These are phyloP conservation scores for Xenus cinereus DNA, from an alignment of 2,113 vertebrate species.

Conservation along the genomic window DNA sequence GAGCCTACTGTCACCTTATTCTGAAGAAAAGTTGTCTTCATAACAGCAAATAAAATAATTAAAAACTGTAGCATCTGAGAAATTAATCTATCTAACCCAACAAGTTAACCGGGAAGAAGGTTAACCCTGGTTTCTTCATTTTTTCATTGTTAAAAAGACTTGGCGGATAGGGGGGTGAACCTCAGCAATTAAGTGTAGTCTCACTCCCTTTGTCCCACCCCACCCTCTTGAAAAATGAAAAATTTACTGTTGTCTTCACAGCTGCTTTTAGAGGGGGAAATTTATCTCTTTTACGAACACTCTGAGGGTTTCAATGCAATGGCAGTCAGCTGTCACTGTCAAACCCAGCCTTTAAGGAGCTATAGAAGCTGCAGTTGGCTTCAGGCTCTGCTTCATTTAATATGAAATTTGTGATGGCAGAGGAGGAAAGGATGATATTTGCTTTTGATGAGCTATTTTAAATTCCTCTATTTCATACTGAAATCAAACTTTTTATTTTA, in stretches of 20 bases:
- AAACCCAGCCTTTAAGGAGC: background rate
- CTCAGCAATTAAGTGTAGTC: background rate
- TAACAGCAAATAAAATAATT: background rate
- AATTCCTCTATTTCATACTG: background rate
- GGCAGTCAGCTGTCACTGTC: background rate
- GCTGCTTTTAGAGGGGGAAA: background rate
- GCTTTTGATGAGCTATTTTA: background rate
- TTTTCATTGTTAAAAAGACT: background rate
- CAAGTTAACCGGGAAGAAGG: background rate
- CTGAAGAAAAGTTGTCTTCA: background rate
- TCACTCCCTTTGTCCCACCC: too few relatives aligned
- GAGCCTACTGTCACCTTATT: background rate
- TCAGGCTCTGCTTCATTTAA: background rate
- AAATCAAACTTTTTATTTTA: background rate
- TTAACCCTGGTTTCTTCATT: background rate
- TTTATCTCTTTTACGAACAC: background rate
- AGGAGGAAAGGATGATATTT: background rate
- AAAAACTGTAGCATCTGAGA: background rate
- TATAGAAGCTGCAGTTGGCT: background rate
- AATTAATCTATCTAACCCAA: background rate
- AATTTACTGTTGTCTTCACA: background rate
- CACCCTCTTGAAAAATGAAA: background rate
- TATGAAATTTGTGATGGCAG: background rate
- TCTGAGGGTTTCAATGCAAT: background rate
- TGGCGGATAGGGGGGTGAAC: rapidly evolving